phyloP scores from a whole-genome alignment of 1,140 invertebrate species.

The Lasaia peninsularis region DNA sequence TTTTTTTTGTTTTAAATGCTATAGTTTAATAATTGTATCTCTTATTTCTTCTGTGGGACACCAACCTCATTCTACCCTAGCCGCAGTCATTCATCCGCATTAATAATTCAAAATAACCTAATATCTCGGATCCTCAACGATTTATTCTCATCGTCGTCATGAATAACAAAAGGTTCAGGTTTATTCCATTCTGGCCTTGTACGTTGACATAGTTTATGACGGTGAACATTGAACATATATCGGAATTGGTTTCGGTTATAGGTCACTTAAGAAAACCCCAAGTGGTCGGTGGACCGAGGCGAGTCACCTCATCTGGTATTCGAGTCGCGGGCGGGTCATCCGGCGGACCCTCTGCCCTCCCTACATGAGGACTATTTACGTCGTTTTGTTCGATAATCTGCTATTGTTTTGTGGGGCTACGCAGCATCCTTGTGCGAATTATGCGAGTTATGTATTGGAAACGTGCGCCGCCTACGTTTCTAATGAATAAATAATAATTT shows the following conservation, averaged over 20 bases:
- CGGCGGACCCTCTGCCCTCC: conserved; percentile 63
- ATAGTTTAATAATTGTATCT: too few relatives aligned
- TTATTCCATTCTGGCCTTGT: neutral
- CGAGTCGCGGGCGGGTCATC: conserved; percentile 58
- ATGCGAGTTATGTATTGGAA: conserved; percentile 67
- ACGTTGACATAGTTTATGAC: conserved; percentile 16
- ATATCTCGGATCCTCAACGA: too few relatives aligned
- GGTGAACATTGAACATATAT: conserved; percentile 15
- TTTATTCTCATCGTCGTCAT: too few relatives aligned
- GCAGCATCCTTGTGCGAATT: conserved; percentile 65
- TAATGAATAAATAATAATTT: conserved; percentile 59
- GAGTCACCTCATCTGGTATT: conserved; percentile 61
- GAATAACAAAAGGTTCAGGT: neutral
- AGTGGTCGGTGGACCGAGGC: conserved; percentile 23
- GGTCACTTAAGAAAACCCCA: conserved; percentile 28
- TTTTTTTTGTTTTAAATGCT: too few relatives aligned
- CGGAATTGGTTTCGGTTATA: conserved; percentile 26
- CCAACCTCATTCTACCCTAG: too few relatives aligned
- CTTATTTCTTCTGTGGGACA: too few relatives aligned
- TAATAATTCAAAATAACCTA: too few relatives aligned
- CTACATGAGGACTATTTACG: conserved; percentile 68
- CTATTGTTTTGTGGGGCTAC: conserved; percentile 67
- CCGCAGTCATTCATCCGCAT: too few relatives aligned
- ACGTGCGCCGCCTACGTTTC: conserved; percentile 56
- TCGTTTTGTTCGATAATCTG: conserved; percentile 74